phyloP scores from a whole-genome alignment of 2,888 invertebrate genomes.

The Aleiodes testaceus region DNA sequence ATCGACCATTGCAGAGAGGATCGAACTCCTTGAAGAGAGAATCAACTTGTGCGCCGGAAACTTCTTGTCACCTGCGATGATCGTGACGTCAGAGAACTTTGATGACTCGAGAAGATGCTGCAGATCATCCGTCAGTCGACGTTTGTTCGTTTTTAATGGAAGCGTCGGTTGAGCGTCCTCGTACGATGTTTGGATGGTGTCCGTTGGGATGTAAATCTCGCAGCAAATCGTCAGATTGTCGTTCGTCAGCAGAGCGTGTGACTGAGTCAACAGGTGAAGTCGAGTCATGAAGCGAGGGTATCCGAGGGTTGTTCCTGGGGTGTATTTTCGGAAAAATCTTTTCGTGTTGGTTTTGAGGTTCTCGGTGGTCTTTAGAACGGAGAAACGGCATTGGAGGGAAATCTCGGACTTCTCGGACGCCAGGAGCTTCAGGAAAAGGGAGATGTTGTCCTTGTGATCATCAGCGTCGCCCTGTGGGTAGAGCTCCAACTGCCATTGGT shows the following conservation, averaged over 20 bases:
- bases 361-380: background rate
- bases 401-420: background rate
- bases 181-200: background rate
- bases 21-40: constrained; percentile 26
- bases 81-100: constrained; percentile 6
- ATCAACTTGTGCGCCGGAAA: constrained; percentile 32
- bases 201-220: background rate
- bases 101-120: constrained; percentile 1
- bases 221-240: background rate
- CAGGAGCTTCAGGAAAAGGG: background rate
- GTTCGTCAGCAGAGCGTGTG: background rate
- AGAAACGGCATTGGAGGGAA: background rate
- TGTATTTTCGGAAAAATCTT: background rate
- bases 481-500: constrained; percentile 1
- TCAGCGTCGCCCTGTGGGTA: background rate
- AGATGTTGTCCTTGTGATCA: background rate
- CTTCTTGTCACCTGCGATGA: constrained; percentile 6
- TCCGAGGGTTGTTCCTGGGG: background rate
- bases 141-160: background rate
- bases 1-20: constrained; percentile 18
- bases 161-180: background rate
- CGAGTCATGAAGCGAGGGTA: background rate
- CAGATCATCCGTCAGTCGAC: background rate
- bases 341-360: background rate
- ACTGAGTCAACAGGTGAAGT: background rate